A percentile compares a stretch with the other conserved stretches of the same genome.
phyloP scores from a whole-genome alignment of 1,140 invertebrate genomes.

The Ceratitis capitata region DNA sequence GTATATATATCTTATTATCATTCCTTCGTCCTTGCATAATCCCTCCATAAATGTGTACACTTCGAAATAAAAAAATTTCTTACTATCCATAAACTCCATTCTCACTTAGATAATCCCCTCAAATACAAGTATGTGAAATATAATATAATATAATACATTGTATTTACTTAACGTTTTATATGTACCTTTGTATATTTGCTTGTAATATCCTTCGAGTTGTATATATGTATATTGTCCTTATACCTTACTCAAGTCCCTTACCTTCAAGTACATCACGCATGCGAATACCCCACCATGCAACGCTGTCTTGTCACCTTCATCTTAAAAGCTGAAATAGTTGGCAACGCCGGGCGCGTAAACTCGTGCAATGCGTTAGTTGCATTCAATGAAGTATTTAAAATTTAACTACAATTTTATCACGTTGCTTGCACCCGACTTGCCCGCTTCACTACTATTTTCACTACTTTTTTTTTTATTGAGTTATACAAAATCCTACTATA shows the following conservation, averaged over 20 bases:
- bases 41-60: not conserved
- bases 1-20: not conserved
- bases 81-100: not conserved
- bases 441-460: not conserved
- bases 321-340: not conserved
- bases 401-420: constrained; percentile 28
- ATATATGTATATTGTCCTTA: too few species aligned
- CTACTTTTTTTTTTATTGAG: too few species aligned
- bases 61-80: too few species aligned
- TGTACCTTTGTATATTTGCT: too few species aligned
- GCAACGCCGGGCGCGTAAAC: not conserved
- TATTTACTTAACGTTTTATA: too few species aligned
- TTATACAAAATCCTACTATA: not conserved
- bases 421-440: not conserved
- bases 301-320: not conserved
- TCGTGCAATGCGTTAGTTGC: not conserved
- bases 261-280: not conserved
- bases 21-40: not conserved
- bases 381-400: constrained; percentile 34
- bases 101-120: not conserved
- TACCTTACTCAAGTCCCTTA: not conserved
- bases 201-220: too few species aligned
- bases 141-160: too few species aligned
- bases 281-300: not conserved
- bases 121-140: not conserved